Evolutionary conservation across 1,140 invertebrate genomes (phyloP).

Genomic region (Eriocheir sinensis): DNA sequence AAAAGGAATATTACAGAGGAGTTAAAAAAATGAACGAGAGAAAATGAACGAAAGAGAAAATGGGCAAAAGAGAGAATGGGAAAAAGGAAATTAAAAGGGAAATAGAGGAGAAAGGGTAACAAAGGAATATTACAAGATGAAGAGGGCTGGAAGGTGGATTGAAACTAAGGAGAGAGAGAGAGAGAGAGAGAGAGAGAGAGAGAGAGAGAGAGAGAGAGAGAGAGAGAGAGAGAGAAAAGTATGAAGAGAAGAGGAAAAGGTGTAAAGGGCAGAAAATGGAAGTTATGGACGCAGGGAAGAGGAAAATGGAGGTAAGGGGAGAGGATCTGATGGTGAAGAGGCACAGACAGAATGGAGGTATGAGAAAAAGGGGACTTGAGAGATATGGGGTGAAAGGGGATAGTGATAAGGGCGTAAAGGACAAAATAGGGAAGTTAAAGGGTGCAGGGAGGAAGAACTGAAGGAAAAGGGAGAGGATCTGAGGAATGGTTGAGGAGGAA

Average conservation of each 20-base stretch:
- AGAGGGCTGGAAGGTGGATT: background rate
- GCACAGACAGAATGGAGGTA: background rate
- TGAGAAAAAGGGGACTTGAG: background rate
- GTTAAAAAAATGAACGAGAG: background rate
- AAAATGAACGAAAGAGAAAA: background rate
- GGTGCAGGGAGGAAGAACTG: background rate
- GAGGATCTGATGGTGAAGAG: background rate
- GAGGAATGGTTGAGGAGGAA: no score
- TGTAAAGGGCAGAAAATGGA: background rate
- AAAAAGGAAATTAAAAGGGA: background rate
- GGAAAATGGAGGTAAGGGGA: background rate
- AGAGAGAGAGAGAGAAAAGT: conserved; percentile 55
- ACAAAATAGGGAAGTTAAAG: background rate
- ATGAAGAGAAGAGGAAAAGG: background rate
- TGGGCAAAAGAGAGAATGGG: background rate
- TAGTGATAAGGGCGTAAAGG: background rate
- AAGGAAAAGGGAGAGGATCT: no score
- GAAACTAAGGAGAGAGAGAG: conserved; percentile 42
- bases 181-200: conserved; percentile 54
- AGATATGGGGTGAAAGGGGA: no score
- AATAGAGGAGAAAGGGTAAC: background rate
- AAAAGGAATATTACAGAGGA: background rate
- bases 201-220: conserved; percentile 40
- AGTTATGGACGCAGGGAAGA: background rate
- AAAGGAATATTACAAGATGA: background rate